A percentile compares a stretch with the other conserved stretches of the same genome.
phyloP scores from a whole-genome alignment of 2,113 vertebrate genomes.

The Tiliqua scincoides region DNA sequence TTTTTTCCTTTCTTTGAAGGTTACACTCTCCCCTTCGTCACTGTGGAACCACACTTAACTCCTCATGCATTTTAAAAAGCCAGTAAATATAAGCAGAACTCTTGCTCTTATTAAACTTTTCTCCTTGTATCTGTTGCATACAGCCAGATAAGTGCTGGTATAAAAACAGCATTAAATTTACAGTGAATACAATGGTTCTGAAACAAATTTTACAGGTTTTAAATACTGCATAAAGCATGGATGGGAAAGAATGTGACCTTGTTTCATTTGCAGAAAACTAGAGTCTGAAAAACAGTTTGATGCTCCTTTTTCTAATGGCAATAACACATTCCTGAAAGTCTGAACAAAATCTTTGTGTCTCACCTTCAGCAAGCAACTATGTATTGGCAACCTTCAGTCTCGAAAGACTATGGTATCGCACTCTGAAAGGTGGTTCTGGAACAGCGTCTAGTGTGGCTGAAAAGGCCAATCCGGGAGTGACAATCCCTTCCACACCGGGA shows the following conservation, averaged over 20 bases:
- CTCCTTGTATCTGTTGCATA: no score
- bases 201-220: background rate
- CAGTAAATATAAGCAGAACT: background rate
- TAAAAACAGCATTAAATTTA: no score
- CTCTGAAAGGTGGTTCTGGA: no score
- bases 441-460: no score
- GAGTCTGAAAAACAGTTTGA: no score
- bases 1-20: background rate
- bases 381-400: no score
- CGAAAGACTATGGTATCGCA: no score
- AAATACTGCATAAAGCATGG: rapidly evolving
- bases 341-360: background rate
- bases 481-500: no score
- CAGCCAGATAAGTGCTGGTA: no score
- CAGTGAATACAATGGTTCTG: background rate
- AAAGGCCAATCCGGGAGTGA: no score
- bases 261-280: constrained; percentile 21
- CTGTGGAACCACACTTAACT: background rate
- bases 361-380: no score
- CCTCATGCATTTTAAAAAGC: background rate
- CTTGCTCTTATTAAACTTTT: background rate
- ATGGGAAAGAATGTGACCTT: background rate
- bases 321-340: background rate
- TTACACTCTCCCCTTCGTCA: background rate
- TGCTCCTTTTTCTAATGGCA: background rate